Evolutionary conservation across 2,113 vertebrate species (phyloP).

Genomic region (Corvus moneduloides): DNA sequence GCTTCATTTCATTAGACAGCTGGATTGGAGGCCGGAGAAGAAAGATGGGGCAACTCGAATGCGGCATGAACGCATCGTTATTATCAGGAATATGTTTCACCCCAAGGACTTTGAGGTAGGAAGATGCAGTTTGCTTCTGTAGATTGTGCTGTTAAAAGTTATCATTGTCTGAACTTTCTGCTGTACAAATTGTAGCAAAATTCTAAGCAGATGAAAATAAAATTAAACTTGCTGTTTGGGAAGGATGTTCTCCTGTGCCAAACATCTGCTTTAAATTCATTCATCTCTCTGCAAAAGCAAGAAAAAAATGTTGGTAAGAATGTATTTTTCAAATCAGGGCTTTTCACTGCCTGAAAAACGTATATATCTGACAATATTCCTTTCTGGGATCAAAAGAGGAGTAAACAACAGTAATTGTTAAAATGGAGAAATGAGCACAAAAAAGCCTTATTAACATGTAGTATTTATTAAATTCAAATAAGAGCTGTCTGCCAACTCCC

Average conservation of each 20-base stretch:
- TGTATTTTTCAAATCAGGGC: background rate
- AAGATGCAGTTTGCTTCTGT: background rate
- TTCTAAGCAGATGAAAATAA: background rate
- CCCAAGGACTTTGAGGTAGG: conserved; percentile 92
- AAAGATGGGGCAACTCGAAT: conserved; percentile 76
- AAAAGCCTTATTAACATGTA: background rate
- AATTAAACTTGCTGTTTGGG: background rate
- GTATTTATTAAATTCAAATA: background rate
- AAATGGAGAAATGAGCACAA: background rate
- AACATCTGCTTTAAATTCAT: background rate
- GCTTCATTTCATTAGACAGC: conserved; percentile 80
- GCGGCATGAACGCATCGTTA: conserved; percentile 88
- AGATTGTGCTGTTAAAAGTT: background rate
- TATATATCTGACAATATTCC: background rate
- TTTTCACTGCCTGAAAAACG: background rate
- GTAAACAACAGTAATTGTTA: background rate
- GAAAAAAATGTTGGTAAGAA: background rate
- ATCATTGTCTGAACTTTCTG: background rate
- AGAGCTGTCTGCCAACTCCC: background rate
- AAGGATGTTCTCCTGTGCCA: background rate
- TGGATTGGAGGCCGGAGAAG: conserved; percentile 97
- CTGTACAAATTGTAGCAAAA: background rate
- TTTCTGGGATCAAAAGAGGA: background rate
- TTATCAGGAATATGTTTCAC: conserved; percentile 98
- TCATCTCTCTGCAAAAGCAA: background rate